These are phyloP conservation scores for Tortrix viridana DNA, from an alignment of 2,888 invertebrate genomes.

Conservation along the genomic window DNA sequence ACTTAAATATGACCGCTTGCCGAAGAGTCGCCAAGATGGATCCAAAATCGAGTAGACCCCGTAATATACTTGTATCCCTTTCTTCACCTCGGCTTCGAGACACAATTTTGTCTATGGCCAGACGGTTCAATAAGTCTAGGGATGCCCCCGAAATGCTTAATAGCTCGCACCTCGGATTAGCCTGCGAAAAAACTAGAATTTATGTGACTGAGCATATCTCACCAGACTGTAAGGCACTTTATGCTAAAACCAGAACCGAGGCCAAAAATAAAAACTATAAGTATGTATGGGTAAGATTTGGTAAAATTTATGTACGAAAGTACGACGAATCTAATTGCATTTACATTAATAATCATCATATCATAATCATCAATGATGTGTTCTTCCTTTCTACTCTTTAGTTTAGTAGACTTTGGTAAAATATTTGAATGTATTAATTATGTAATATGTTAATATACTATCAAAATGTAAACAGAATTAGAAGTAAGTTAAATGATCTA, in stretches of 20 bases:
- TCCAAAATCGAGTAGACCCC: constrained; percentile 25
- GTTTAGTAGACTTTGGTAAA: no score
- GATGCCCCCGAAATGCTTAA: constrained; percentile 23
- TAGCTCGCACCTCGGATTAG: constrained; percentile 22
- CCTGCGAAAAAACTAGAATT: constrained; percentile 28
- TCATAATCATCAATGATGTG: no score
- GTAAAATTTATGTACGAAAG: constrained; percentile 21
- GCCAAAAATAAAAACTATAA: constrained; percentile 3
- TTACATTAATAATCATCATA: constrained; percentile 8
- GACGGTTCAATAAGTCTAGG: constrained; percentile 37
- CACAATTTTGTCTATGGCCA: constrained; percentile 34
- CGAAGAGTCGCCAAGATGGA: constrained; percentile 39
- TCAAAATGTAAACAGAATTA: no score
- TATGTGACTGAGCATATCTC: constrained; percentile 36
- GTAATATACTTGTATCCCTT: constrained; percentile 31
- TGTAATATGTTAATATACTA: no score
- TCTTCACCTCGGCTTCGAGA: constrained; percentile 37
- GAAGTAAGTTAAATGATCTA: no score
- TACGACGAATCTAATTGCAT: constrained; percentile 14
- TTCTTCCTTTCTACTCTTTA: no score
- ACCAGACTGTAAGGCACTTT: constrained; percentile 17
- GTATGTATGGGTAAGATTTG: constrained; percentile 23
- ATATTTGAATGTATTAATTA: no score
- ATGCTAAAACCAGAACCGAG: constrained; percentile 7
- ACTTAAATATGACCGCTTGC: constrained; percentile 14